Evolutionary conservation across 2,797 vertebrate species (phyloP).

Genomic region (Sphaeramia orbicularis): DNA sequence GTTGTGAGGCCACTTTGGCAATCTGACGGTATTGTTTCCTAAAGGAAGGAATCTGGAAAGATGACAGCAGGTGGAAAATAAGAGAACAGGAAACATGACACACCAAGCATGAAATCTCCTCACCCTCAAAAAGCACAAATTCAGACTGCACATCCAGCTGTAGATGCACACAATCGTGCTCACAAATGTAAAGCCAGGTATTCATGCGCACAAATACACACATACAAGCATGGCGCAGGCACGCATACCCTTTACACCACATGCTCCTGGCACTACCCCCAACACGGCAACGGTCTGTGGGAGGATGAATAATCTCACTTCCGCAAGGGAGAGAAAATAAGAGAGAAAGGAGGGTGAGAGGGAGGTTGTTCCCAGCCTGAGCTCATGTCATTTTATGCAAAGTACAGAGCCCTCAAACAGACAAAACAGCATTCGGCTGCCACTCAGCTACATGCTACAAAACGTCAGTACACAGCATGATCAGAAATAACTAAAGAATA

Average conservation of each 20-base stretch:
- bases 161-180: conserved; percentile 40
- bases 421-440: conserved; percentile 63
- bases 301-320: conserved; percentile 83
- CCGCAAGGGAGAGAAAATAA: conserved; percentile 62
- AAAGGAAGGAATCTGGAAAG: conserved; percentile 23
- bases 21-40: conserved; percentile 43
- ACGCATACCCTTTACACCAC: conserved; percentile 65
- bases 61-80: conserved; percentile 43
- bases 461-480: conserved; percentile 43
- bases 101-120: conserved; percentile 12
- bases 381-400: conserved; percentile 65
- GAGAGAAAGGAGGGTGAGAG: conserved; percentile 57
- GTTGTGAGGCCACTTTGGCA: conserved; percentile 30
- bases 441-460: conserved; percentile 48
- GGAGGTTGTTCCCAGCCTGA: conserved; percentile 65
- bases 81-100: conserved; percentile 19
- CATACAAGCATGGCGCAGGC: conserved; percentile 37
- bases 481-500: conserved; percentile 57
- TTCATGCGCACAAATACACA: conserved; percentile 50
- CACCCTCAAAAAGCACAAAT: conserved; percentile 17
- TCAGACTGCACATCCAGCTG: conserved; percentile 20
- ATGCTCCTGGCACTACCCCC: conserved; percentile 77
- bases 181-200: conserved; percentile 45
- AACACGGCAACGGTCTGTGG: conserved; percentile 73
- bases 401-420: conserved; percentile 59